Percentiles rank a stretch among this genome's conserved stretches.
phyloP scores from a whole-genome alignment of 2,113 vertebrate genomes.

The Thalassoma bifasciatum region DNA sequence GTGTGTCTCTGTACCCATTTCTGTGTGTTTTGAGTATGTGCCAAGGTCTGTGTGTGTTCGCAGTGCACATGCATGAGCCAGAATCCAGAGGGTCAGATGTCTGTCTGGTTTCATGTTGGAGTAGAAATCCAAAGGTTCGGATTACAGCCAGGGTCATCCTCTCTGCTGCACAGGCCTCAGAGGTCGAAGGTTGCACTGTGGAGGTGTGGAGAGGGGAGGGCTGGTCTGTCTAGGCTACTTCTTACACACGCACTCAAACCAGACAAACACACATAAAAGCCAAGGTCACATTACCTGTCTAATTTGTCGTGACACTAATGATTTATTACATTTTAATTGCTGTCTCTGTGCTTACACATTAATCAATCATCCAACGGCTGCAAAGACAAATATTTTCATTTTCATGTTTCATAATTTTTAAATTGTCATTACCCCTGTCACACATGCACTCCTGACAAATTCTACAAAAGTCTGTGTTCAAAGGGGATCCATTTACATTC shows the following conservation, averaged over 20 bases:
- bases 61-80: not conserved
- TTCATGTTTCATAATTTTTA: too few relatives aligned
- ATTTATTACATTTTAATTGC: not conserved
- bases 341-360: not conserved
- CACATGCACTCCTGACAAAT: too few relatives aligned
- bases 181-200: constrained; percentile 62
- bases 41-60: not conserved
- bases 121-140: constrained; percentile 55
- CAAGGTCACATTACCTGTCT: not conserved
- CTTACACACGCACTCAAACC: not conserved
- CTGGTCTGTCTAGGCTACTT: not conserved
- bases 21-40: not conserved
- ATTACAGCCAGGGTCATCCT: constrained; percentile 59
- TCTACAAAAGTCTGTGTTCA: too few relatives aligned
- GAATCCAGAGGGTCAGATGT: constrained; percentile 51
- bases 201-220: constrained; percentile 25
- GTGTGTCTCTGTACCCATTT: not conserved
- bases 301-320: not conserved
- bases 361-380: not conserved
- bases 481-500: too few relatives aligned
- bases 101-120: constrained; percentile 52
- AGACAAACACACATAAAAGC: not conserved
- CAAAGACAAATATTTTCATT: too few relatives aligned
- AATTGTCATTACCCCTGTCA: too few relatives aligned
- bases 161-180: constrained; percentile 32